Evolutionary conservation across 2,113 vertebrate species (phyloP).

Genomic region (Hippocampus barbouri): DNA sequence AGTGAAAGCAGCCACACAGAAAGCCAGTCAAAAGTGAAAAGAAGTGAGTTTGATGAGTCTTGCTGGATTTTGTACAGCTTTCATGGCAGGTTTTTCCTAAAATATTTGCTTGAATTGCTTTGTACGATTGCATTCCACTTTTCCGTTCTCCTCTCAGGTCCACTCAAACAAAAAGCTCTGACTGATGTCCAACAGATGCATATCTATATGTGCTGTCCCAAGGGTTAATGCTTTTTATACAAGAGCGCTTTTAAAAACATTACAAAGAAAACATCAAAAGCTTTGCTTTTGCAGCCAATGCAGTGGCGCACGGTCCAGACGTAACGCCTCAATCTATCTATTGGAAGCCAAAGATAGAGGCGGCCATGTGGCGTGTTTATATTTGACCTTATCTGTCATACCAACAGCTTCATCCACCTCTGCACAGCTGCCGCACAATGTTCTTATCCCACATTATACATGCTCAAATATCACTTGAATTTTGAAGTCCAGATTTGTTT

Average conservation of each 20-base stretch:
- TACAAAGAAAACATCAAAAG: conserved; percentile 1
- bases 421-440: conserved; percentile 37
- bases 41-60: neutral
- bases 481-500: conserved; percentile 41
- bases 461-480: conserved; percentile 15
- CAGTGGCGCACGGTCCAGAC: conserved; percentile 3
- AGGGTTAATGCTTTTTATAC: neutral
- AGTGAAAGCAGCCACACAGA: neutral
- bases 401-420: conserved; percentile 43
- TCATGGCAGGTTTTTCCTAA: no score
- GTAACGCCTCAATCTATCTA: conserved; percentile 3
- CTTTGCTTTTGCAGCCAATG: conserved; percentile 3
- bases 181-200: neutral
- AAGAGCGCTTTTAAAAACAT: neutral
- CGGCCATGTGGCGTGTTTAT: conserved; percentile 23
- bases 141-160: neutral
- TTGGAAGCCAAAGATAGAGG: conserved; percentile 6
- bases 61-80: neutral
- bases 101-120: no score
- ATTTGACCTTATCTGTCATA: conserved; percentile 38
- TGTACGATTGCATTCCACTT: neutral
- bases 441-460: conserved; percentile 26
- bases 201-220: neutral
- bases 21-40: neutral
- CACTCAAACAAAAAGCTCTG: neutral